Percentiles rank a stretch among this genome's conserved stretches.
phyloP scores from a whole-genome alignment of 2,888 invertebrate genomes.

The Automeris io region DNA sequence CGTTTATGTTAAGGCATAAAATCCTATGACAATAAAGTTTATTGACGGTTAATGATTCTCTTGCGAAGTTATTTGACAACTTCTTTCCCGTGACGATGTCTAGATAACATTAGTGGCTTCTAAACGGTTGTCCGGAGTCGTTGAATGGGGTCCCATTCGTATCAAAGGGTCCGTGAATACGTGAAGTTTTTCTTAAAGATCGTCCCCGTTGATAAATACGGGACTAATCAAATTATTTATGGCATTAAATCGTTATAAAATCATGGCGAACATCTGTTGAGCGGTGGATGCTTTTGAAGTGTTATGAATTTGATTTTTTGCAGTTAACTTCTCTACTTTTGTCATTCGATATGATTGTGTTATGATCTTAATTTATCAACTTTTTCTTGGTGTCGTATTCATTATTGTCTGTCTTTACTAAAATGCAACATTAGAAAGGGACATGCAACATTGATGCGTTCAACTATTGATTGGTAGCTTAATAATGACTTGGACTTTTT shows the following conservation, averaged over 20 bases:
- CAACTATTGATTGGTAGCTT: no score
- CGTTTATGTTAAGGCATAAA: background rate
- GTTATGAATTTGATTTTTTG: no score
- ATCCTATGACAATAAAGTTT: slow-evolving; percentile 15
- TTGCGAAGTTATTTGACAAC: slow-evolving; percentile 43
- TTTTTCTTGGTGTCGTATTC: no score
- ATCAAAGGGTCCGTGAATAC: slow-evolving; percentile 46
- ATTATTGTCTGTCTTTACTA: no score
- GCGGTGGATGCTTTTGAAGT: slow-evolving; percentile 16
- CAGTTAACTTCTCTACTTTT: no score
- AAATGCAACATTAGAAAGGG: no score
- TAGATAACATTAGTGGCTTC: slow-evolving; percentile 76
- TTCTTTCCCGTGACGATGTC: slow-evolving; percentile 55
- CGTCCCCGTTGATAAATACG: slow-evolving; percentile 73
- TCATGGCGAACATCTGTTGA: slow-evolving; percentile 48
- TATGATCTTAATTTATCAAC: no score
- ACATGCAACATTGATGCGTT: no score
- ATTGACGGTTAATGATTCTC: slow-evolving; percentile 8
- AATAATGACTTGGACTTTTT: no score
- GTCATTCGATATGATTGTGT: no score
- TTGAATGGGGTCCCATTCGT: slow-evolving; percentile 41
- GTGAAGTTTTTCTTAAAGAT: slow-evolving; percentile 70
- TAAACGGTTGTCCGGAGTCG: slow-evolving; percentile 57
- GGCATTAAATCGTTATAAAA: slow-evolving; percentile 70
- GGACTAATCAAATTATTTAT: slow-evolving; percentile 77